phyloP scores from a whole-genome alignment of 2,797 vertebrate species.

The Dryobates pubescens region DNA sequence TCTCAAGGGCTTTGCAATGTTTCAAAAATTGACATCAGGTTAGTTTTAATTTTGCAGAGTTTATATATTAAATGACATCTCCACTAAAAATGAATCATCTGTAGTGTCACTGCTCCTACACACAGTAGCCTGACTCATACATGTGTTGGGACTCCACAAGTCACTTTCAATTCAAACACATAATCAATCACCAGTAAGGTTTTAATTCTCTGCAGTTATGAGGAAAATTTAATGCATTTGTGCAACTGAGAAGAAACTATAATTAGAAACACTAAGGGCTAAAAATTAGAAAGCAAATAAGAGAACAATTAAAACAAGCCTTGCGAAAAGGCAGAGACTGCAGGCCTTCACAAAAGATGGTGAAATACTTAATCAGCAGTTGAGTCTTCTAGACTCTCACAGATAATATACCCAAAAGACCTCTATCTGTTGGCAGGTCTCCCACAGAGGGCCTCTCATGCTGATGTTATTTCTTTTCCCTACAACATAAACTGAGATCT shows the following conservation, averaged over 20 bases:
- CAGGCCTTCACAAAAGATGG: background rate
- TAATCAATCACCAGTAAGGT: background rate
- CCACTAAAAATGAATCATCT: background rate
- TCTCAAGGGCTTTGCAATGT: background rate
- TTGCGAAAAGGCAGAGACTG: background rate
- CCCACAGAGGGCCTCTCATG: background rate
- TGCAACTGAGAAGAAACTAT: background rate
- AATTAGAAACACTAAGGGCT: background rate
- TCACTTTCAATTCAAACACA: background rate
- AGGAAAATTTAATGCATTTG: background rate
- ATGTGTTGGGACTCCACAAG: background rate
- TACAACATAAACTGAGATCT: background rate
- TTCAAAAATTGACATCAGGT: background rate
- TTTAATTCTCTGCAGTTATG: conserved; percentile 3
- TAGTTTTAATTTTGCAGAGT: background rate
- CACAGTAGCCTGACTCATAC: background rate
- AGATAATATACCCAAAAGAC: background rate
- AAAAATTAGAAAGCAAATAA: background rate
- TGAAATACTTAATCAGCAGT: background rate
- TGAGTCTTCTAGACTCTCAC: background rate
- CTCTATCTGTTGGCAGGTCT: background rate
- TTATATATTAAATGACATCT: background rate
- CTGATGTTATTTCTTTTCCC: background rate
- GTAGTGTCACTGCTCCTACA: background rate
- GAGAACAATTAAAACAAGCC: background rate